Conservation (phyloP, 2,797 vertebrate genomes). For the Thripadectes ignobilis region DNA sequence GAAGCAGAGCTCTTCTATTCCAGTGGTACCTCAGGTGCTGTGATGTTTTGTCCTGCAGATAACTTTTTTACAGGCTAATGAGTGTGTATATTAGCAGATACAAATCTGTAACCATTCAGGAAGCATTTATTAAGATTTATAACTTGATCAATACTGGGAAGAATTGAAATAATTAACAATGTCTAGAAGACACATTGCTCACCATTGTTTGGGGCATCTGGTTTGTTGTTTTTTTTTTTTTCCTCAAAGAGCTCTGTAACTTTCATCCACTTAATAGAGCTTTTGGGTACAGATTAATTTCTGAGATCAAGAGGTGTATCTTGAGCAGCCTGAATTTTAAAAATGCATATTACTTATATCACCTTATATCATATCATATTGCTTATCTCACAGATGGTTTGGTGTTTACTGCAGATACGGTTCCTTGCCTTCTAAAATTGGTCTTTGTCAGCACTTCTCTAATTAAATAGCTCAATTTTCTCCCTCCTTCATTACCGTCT, state of each 20-base stretch:
- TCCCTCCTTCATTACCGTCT: neutral
- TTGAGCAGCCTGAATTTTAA: neutral
- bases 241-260: neutral
- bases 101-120: neutral
- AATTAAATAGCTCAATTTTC: neutral
- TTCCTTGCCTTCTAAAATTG: neutral
- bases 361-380: neutral
- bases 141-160: neutral
- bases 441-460: neutral
- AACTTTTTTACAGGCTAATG: neutral
- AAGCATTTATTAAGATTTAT: neutral
- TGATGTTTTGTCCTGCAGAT: neutral
- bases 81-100: neutral
- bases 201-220: neutral
- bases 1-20: neutral
- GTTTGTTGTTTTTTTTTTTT: neutral
- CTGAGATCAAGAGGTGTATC: neutral
- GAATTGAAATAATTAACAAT: neutral
- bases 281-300: neutral
- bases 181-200: neutral
- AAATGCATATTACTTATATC: neutral
- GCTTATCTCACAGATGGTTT: neutral
- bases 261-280: neutral
- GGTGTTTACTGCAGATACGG: neutral
- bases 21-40: neutral